Percentiles rank a stretch among this genome's conserved stretches.
Conservation (phyloP, 2,888 invertebrate species). For the Tricholauxania praeusta region DNA sequence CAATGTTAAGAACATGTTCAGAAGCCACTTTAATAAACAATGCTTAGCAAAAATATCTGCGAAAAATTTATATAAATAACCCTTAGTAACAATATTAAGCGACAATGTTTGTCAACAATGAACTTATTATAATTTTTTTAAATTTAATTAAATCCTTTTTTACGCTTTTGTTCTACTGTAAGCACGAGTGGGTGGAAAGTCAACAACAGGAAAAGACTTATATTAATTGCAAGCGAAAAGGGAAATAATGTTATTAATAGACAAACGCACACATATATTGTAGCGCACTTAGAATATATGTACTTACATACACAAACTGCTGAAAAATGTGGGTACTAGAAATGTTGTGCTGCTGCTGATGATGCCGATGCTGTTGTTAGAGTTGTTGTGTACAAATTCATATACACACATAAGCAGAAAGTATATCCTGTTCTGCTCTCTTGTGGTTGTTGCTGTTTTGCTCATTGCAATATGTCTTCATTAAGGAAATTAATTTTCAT, state of each 20-base stretch:
- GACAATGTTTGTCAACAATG: too few relatives aligned
- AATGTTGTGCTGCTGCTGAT: background rate
- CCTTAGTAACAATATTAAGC: too few relatives aligned
- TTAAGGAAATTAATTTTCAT: slow-evolving; percentile 36
- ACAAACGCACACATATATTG: background rate
- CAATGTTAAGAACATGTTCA: too few relatives aligned
- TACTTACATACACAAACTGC: background rate
- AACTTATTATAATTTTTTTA: too few relatives aligned
- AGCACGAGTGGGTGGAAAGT: background rate
- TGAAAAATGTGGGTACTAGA: background rate
- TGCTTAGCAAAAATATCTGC: too few relatives aligned
- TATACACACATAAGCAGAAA: too few relatives aligned
- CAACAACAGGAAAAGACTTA: background rate
- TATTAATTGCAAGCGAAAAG: slow-evolving; percentile 18
- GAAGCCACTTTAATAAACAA: too few relatives aligned
- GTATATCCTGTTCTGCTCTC: too few relatives aligned
- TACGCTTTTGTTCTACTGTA: background rate
- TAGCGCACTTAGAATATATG: background rate
- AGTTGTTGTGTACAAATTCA: too few relatives aligned
- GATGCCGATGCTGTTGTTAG: slow-evolving; percentile 10
- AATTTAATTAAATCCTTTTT: background rate
- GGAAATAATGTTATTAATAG: slow-evolving; percentile 24
- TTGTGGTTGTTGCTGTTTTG: background rate
- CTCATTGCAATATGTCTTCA: slow-evolving; percentile 32
- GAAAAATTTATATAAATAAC: too few relatives aligned